phyloP scores from a whole-genome alignment of 2,113 vertebrate species.

The Asarcornis scutulata region DNA sequence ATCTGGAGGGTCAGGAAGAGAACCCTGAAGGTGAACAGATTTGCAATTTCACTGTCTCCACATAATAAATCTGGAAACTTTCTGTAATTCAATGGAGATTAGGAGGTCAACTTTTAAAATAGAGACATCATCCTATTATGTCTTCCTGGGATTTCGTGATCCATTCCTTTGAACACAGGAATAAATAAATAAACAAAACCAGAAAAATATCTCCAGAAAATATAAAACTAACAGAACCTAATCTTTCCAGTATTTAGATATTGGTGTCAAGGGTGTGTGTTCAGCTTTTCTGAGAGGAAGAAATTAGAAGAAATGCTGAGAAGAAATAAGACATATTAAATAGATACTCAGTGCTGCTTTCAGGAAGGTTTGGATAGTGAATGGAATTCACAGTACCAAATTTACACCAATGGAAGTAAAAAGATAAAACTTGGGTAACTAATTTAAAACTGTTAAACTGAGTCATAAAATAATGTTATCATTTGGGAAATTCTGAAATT shows the following conservation, averaged over 20 bases:
- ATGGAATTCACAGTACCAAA: not conserved
- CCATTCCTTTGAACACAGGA: not conserved
- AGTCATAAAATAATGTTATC: not conserved
- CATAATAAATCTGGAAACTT: not conserved
- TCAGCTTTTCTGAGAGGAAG: not conserved
- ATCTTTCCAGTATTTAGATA: not conserved
- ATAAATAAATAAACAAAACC: not conserved
- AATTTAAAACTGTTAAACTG: not conserved
- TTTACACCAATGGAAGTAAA: not conserved
- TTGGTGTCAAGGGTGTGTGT: not conserved
- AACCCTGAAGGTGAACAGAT: not conserved
- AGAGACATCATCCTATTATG: not conserved
- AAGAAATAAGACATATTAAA: not conserved
- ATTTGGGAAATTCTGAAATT: not conserved
- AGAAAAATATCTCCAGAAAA: not conserved
- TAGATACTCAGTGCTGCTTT: not conserved
- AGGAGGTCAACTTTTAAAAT: conserved; percentile 14
- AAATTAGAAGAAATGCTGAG: not conserved
- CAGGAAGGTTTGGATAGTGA: not conserved
- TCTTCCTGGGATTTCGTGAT: not conserved
- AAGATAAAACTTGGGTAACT: not conserved
- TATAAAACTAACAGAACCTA: not conserved
- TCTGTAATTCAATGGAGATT: not conserved
- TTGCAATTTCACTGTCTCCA: not conserved
- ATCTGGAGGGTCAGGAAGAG: not conserved